phyloP scores from a whole-genome alignment of 2,113 vertebrate species.

The Halcyon malimbica region DNA sequence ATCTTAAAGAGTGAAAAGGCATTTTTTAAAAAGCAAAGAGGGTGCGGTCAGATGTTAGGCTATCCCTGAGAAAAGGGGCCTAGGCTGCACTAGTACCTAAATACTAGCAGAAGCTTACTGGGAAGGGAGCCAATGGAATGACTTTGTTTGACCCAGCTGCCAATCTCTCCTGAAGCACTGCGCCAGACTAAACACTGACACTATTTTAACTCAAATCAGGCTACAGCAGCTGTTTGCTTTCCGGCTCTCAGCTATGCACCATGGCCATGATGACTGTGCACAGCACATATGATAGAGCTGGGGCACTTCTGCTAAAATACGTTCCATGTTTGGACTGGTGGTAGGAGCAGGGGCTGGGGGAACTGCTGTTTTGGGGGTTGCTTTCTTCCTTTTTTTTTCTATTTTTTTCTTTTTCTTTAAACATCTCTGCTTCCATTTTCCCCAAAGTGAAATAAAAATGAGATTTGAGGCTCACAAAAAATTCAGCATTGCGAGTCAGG shows the following conservation, averaged over 20 bases:
- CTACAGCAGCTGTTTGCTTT: slow-evolving; percentile 88
- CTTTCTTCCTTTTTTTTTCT: neutral
- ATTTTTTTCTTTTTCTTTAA: neutral
- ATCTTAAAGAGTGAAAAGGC: slow-evolving; percentile 75
- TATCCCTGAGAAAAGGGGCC: slow-evolving; percentile 83
- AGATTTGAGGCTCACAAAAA: neutral
- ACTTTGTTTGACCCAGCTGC: slow-evolving; percentile 96
- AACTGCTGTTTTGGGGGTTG: neutral
- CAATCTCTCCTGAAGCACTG: slow-evolving; percentile 91
- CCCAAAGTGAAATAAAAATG: neutral
- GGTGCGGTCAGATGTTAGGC: slow-evolving; percentile 86
- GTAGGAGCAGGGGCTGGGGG: neutral
- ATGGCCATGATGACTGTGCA: slow-evolving; percentile 75
- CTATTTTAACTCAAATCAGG: slow-evolving; percentile 88
- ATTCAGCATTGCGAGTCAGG: neutral
- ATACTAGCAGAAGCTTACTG: slow-evolving; percentile 87
- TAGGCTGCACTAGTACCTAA: slow-evolving; percentile 84
- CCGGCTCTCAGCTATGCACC: slow-evolving; percentile 83
- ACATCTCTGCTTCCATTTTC: neutral
- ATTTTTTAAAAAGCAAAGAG: slow-evolving; percentile 74
- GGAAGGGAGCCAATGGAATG: slow-evolving; percentile 86
- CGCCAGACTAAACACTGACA: slow-evolving; percentile 94
- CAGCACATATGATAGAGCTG: slow-evolving; percentile 71
- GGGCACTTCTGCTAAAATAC: slow-evolving; percentile 71
- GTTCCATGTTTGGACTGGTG: slow-evolving; percentile 59